phyloP scores from a whole-genome alignment of 2,113 vertebrate species.

The Steatornis caripensis region DNA sequence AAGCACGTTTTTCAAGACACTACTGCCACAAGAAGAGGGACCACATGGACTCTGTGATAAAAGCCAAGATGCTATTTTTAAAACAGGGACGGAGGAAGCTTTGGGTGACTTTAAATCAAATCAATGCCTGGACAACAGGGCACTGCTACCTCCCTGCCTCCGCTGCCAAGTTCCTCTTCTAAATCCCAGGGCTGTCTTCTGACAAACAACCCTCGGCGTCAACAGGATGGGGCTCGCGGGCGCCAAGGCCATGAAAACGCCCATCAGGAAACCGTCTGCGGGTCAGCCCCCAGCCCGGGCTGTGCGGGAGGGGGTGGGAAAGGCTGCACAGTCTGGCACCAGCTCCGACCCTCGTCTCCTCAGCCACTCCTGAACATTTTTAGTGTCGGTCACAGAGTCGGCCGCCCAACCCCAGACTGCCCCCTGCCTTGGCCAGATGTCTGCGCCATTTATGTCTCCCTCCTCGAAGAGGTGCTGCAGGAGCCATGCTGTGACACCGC shows the following conservation, averaged over 20 bases:
- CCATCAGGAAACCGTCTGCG: background rate
- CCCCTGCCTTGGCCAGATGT: background rate
- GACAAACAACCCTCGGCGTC: background rate
- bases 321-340: background rate
- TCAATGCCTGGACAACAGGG: background rate
- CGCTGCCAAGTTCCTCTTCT: background rate
- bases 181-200: background rate
- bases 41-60: background rate
- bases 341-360: background rate
- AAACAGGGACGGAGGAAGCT: background rate
- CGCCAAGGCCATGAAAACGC: accelerated
- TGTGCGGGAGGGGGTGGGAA: background rate
- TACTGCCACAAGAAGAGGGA: background rate
- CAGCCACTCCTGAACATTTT: background rate
- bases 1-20: background rate
- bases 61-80: slow-evolving; percentile 8
- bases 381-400: accelerated
- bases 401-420: background rate
- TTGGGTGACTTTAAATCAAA: background rate
- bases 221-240: background rate
- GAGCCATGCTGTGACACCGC: background rate
- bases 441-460: background rate
- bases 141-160: background rate
- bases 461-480: background rate
- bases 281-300: background rate